Percentiles rank a stretch among this genome's conserved stretches.
These are phyloP conservation scores for Pectinophora gossypiella DNA, from an alignment of 1,140 invertebrate species.

Conservation along the genomic window DNA sequence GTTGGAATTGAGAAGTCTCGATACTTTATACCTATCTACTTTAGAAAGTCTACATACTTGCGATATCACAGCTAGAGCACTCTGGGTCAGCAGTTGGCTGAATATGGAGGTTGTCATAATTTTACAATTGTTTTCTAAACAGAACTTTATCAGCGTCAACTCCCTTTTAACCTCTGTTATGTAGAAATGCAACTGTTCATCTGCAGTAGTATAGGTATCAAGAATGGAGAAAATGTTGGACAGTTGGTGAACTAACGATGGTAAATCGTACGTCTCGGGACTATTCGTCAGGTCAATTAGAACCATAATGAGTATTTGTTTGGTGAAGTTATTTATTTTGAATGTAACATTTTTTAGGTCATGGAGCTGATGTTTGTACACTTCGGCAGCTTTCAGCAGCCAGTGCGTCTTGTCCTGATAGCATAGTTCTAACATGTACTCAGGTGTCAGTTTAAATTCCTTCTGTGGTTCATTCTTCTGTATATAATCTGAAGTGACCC, in stretches of 20 bases:
- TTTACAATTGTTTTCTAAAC: slow-evolving; percentile 68
- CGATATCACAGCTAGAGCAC: slow-evolving; percentile 69
- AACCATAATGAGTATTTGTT: slow-evolving; percentile 69
- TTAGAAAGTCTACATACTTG: slow-evolving; percentile 67
- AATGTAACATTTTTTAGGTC: slow-evolving; percentile 66
- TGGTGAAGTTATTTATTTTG: slow-evolving; percentile 66
- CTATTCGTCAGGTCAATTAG: slow-evolving; percentile 68
- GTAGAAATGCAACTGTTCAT: slow-evolving; percentile 63
- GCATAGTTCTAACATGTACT: slow-evolving; percentile 69
- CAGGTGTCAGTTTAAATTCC: slow-evolving; percentile 59
- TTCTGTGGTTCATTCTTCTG: slow-evolving; percentile 55
- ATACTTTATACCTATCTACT: slow-evolving; percentile 69
- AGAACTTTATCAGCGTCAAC: slow-evolving; percentile 69
- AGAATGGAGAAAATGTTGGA: slow-evolving; percentile 67
- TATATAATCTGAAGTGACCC: slow-evolving; percentile 41
- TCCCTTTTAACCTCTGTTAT: slow-evolving; percentile 70
- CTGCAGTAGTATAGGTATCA: slow-evolving; percentile 56
- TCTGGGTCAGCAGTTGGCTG: slow-evolving; percentile 59
- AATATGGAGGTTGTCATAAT: slow-evolving; percentile 64
- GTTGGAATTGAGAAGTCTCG: slow-evolving; percentile 60
- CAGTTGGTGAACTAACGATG: slow-evolving; percentile 55
- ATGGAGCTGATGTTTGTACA: slow-evolving; percentile 60
- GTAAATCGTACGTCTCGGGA: slow-evolving; percentile 59
- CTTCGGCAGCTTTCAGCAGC: slow-evolving; percentile 63
- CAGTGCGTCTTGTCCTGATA: slow-evolving; percentile 68